phyloP scores from a whole-genome alignment of 2,797 vertebrate species.

The Sebastes vulpes region DNA sequence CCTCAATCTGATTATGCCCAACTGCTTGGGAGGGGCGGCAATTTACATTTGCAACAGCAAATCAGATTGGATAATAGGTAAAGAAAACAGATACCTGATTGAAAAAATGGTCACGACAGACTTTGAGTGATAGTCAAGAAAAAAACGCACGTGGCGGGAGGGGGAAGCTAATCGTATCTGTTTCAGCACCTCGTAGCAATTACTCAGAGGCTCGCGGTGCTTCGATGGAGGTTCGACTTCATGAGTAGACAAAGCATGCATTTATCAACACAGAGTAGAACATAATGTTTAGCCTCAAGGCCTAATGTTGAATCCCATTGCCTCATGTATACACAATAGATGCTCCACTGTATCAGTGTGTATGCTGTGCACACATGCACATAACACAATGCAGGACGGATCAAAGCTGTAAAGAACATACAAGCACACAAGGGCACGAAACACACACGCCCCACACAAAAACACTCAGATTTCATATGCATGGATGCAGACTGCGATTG shows the following conservation, averaged over 20 bases:
- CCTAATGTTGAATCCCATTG: conserved; percentile 40
- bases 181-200: conserved; percentile 67
- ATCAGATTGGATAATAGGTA: conserved; percentile 77
- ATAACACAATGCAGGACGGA: conserved; percentile 16
- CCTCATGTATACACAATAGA: conserved; percentile 44
- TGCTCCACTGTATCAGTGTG: conserved; percentile 17
- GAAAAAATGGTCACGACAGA: conserved; percentile 68
- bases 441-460: background rate
- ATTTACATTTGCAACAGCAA: conserved; percentile 81
- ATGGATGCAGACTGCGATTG: background rate
- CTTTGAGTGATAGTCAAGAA: conserved; percentile 69
- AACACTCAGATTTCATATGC: background rate
- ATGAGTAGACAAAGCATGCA: conserved; percentile 49
- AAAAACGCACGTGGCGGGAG: conserved; percentile 37
- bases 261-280: conserved; percentile 61
- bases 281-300: conserved; percentile 58
- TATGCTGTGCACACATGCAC: conserved; percentile 23
- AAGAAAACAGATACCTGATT: conserved; percentile 72
- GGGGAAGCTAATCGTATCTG: conserved; percentile 62
- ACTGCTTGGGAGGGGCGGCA: conserved; percentile 54
- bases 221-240: conserved; percentile 56
- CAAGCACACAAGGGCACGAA: conserved; percentile 16
- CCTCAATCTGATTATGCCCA: conserved; percentile 83
- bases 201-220: conserved; percentile 54
- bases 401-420: conserved; percentile 25